Evolutionary conservation across 2,113 vertebrate genomes (phyloP), one percentile per base, ranked within the genome.

Genomic region (Platichthys flesus): DNA sequence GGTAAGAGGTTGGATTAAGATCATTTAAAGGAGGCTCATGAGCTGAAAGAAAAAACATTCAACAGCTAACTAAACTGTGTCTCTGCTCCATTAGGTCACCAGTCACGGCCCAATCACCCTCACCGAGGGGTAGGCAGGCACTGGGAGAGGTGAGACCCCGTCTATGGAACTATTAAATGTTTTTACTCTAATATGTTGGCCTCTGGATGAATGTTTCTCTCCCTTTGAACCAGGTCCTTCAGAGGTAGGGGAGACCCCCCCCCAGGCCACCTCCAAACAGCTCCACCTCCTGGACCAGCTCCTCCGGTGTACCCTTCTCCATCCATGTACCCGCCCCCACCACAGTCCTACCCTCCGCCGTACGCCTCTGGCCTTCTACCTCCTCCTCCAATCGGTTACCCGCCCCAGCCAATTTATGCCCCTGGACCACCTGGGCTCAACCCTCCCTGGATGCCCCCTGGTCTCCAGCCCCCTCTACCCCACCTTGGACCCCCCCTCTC

Each of bases 371-470:
- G 97, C 49, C 96, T 98, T 57, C 95, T 97, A 63, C 96, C 96
- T 2, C 94, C 96, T 15, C 95, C 97, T 71, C 91, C 95, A 64
- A 94, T 96, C 82, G 89, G 91, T 85, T 99, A 86, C 96, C 97
- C 89, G 94, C 96, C 87, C 91, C 98, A 70, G 95, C 95, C 90
- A 94, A 91, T 89, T 90, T 97, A 82, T 94, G 95, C 45, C 90
- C 95, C 86, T 92, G 96, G 87, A 89, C 96, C 92, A 58, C 94
- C 96, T 6, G 94, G 87, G 12, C 69, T 92, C 23, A 92, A 89
- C 64, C 84, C 95, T 67, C 95, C 96, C 28, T 99, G 97, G 98
- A 95, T 96, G 13, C 91, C 96, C 3, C 93, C 97, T 72, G 95
- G 96, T 68, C 78, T 95, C 56, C 97, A 96, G 91, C 91, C 96